Evolutionary conservation across 2,797 vertebrate species (phyloP).

Genomic region (Apogon hyalosoma): DNA sequence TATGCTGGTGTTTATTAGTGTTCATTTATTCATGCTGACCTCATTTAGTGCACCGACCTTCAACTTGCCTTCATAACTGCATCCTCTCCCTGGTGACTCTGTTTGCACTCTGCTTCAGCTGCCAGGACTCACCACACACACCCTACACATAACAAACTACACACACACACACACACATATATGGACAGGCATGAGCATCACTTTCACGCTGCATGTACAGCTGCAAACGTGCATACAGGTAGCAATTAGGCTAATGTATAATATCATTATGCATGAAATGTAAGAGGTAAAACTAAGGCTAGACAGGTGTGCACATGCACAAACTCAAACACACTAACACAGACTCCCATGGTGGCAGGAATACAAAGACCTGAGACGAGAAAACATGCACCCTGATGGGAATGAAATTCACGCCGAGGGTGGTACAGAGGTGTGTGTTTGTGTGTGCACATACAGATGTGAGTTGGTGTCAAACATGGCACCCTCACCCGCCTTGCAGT

Average conservation of each 20-base stretch:
- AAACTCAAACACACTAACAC: slow-evolving; percentile 1
- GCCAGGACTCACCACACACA: slow-evolving; percentile 56
- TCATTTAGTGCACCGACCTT: slow-evolving; percentile 81
- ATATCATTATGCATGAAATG: slow-evolving; percentile 18
- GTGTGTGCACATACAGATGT: slow-evolving; percentile 36
- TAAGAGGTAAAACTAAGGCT: slow-evolving; percentile 32
- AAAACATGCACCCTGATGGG: slow-evolving; percentile 68
- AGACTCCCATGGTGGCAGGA: slow-evolving; percentile 15
- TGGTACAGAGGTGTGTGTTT: slow-evolving; percentile 39
- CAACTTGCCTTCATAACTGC: slow-evolving; percentile 77
- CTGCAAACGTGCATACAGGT: slow-evolving; percentile 26
- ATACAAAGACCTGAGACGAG: slow-evolving; percentile 56
- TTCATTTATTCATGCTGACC: slow-evolving; percentile 77
- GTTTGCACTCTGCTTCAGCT: slow-evolving; percentile 73
- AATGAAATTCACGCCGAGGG: slow-evolving; percentile 66
- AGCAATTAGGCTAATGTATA: slow-evolving; percentile 41
- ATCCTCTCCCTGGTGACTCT: slow-evolving; percentile 74
- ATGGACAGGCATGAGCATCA: not conserved
- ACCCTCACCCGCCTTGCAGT: slow-evolving; percentile 60
- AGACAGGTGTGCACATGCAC: not conserved
- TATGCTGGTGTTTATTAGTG: slow-evolving; percentile 57
- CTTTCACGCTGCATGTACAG: slow-evolving; percentile 18
- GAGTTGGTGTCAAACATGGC: slow-evolving; percentile 43
- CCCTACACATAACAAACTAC: slow-evolving; percentile 2
- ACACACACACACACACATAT: slow-evolving; percentile 8